Evolutionary conservation across 2,888 invertebrate genomes (phyloP).

Genomic region (Sinopyrophorus schimmeli): DNA sequence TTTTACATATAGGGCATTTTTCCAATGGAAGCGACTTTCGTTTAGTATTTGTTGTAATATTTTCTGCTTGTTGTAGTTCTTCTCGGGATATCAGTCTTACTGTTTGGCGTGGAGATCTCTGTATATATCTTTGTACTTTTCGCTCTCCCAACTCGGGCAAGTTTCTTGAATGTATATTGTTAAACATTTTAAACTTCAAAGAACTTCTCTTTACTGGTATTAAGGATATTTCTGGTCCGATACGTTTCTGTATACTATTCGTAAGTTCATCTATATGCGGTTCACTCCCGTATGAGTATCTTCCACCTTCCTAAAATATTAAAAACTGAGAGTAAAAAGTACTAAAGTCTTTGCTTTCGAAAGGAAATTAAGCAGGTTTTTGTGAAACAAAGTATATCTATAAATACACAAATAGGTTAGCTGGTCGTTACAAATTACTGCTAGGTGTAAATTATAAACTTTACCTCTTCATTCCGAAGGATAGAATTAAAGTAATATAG

Average conservation of each 20-base stretch:
- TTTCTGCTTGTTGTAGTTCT: constrained; percentile 41
- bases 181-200: constrained; percentile 24
- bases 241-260: constrained; percentile 12
- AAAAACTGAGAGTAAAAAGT: not conserved
- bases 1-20: constrained; percentile 54
- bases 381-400: not conserved
- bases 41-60: constrained; percentile 44
- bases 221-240: constrained; percentile 33
- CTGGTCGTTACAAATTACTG: not conserved
- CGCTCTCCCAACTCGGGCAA: constrained; percentile 1
- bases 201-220: constrained; percentile 29
- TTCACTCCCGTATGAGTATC: not conserved
- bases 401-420: not conserved
- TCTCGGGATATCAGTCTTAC: constrained; percentile 47
- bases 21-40: constrained; percentile 51
- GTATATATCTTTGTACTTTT: constrained; percentile 21
- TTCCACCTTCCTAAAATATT: constrained; percentile 3
- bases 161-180: not conserved
- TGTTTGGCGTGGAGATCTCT: constrained; percentile 40
- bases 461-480: not conserved
- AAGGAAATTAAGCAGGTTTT: not conserved
- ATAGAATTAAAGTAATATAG: not conserved
- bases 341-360: not conserved
- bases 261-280: constrained; percentile 11
- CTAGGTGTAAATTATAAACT: not conserved